These are phyloP conservation scores for Piaya cayana DNA, from an alignment of 2,113 vertebrate species.

Conservation along the genomic window DNA sequence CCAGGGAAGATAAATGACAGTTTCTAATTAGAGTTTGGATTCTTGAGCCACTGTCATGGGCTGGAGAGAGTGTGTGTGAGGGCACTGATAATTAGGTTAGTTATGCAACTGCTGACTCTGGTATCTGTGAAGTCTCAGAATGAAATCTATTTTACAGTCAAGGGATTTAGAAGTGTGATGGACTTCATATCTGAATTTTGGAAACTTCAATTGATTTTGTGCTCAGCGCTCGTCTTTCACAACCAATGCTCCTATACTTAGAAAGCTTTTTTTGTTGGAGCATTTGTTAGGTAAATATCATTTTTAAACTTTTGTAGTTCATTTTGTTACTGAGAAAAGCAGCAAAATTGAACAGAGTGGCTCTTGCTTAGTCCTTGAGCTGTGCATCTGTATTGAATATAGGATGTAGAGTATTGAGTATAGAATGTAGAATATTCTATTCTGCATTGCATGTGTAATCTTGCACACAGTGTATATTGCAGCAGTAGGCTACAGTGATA, in stretches of 20 bases:
- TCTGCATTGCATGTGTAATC: background rate
- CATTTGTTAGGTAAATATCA: background rate
- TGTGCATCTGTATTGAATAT: background rate
- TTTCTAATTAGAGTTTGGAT: constrained; percentile 31
- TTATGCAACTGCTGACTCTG: background rate
- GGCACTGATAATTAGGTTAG: constrained; percentile 13
- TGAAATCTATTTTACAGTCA: background rate
- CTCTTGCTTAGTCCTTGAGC: background rate
- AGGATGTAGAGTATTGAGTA: too few species aligned
- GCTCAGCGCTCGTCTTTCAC: background rate
- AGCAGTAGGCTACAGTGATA: too few species aligned
- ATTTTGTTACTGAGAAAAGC: background rate
- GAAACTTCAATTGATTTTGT: background rate
- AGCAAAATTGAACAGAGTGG: background rate
- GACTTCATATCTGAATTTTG: background rate
- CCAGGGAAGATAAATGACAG: background rate
- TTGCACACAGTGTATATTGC: background rate
- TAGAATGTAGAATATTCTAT: too few species aligned
- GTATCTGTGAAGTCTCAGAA: background rate
- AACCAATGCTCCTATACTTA: background rate
- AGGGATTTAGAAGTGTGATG: background rate
- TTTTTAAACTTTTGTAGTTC: background rate
- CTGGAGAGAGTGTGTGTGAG: background rate
- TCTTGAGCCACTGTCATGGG: background rate
- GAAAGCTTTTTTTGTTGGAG: background rate